Conservation (phyloP, 1,140 invertebrate species). For the Nomia melanderi region DNA sequence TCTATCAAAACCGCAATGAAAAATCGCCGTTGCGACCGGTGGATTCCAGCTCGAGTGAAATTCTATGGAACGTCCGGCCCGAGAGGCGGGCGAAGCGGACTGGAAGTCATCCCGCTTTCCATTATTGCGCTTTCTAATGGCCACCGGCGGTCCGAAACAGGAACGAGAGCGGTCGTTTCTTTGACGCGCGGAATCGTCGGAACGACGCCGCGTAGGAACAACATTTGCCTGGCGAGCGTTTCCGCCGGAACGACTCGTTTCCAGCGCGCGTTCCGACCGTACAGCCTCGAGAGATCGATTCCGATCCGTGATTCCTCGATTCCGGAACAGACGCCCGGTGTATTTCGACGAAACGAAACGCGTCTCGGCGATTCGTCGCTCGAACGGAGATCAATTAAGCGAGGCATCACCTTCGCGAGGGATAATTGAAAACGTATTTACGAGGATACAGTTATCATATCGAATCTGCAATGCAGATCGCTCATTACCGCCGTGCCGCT, state of each 20-base stretch:
- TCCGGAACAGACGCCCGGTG: too few relatives aligned
- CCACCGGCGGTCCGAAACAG: not conserved
- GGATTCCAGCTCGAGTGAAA: too few relatives aligned
- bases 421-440: conserved; percentile 38
- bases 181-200: not conserved
- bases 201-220: not conserved
- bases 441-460: conserved; percentile 32
- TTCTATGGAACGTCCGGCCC: too few relatives aligned
- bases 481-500: conserved; percentile 1
- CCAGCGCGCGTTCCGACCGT: too few relatives aligned
- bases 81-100: not conserved
- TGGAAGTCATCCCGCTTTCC: not conserved
- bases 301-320: too few relatives aligned
- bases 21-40: too few relatives aligned
- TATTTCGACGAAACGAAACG: not conserved
- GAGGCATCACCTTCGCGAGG: not conserved
- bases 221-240: not conserved
- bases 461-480: conserved; percentile 29
- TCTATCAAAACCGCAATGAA: too few relatives aligned
- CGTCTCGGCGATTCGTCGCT: not conserved
- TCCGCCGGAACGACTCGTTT: not conserved
- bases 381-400: conserved; percentile 19
- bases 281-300: too few relatives aligned
- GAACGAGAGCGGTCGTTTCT: too few relatives aligned
- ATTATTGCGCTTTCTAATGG: not conserved